phyloP scores from a whole-genome alignment of 2,888 invertebrate species.

The Oscheius onirici region DNA sequence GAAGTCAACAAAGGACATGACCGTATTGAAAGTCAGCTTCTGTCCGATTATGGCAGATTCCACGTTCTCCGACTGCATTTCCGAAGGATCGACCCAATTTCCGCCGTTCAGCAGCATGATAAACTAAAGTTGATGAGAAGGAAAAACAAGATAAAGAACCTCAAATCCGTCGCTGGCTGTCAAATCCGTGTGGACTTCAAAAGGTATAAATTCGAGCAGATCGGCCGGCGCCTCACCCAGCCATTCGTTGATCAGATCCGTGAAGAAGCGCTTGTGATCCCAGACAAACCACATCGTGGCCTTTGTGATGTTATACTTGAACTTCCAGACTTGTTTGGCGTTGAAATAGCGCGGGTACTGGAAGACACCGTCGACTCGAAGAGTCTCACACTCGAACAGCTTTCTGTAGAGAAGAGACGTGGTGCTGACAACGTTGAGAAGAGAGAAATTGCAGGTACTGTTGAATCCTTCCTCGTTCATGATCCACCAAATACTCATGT shows the following conservation, averaged over 20 bases:
- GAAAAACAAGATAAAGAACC: conserved; percentile 20
- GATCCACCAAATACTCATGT: conserved; percentile 85
- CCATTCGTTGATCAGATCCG: conserved; percentile 94
- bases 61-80: conserved; percentile 61
- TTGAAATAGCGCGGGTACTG: conserved; percentile 95
- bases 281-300: conserved; percentile 77
- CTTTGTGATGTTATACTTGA: conserved; percentile 81
- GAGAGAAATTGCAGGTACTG: conserved; percentile 72
- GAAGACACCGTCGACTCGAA: conserved; percentile 87
- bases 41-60: conserved; percentile 61
- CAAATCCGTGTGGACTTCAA: conserved; percentile 85
- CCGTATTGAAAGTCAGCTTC: conserved; percentile 26
- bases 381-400: conserved; percentile 90
- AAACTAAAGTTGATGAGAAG: conserved; percentile 78
- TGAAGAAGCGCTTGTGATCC: conserved; percentile 90
- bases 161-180: conserved; percentile 72
- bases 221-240: conserved; percentile 81
- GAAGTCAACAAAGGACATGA: conserved; percentile 90
- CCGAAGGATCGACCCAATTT: conserved; percentile 93
- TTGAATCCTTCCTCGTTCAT: conserved; percentile 87
- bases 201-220: conserved; percentile 92
- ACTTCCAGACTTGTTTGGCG: conserved; percentile 92
- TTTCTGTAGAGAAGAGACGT: conserved; percentile 93
- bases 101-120: conserved; percentile 92
- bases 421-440: conserved; percentile 86